Evolutionary conservation across 2,113 vertebrate genomes (phyloP), one percentile per base, ranked within the genome.

Genomic region (Melanotaenia duboulayi): DNA sequence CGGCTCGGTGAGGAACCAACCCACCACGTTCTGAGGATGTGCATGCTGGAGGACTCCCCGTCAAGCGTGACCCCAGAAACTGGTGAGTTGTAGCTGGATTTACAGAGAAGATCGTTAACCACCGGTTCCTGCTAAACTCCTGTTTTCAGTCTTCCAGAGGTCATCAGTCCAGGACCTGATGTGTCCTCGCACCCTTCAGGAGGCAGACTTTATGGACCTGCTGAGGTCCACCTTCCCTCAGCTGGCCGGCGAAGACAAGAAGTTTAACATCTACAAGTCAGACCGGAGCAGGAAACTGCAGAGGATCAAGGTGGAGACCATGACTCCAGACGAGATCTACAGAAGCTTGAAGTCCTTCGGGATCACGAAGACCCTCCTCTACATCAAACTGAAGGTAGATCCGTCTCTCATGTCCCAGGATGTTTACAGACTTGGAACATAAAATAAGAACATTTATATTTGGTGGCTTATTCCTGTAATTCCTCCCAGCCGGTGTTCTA

Each of bases 201-300:
- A 84, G 49, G 17, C 10, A 0, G 81, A 81, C 50, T 84, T 87
- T 57, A 50, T 84, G 81, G 11, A 32, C 19, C 22, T 79, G 28
- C 76, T 87, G 23, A 20, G 58, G 32, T 69, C 85, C 3, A 19
- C 74, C 39, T 76, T 87, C 68, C 85, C 85, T 56, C 82, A 75
- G 59, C 82, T 87, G 58, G 49, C 37, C 0, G 68, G 24, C 9
- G 35, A 62, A 3, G 3, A 65, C 40, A 37, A 16, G 20, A 24
- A n/a, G 0, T 52, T 85, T 0, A 5, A 25, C 32, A 0, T 83
- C 5, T 78, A 64, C 44, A 79, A 23, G 32, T 65, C 54, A 0
- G 78, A 86, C 65, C 17, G 81, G 5, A 74, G 44, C 61, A 37
- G 60, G 12, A 37, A 25, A 2, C 86, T 88, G 0, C 74, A 46